A percentile compares a stretch with the other conserved stretches of the same genome.
phyloP scores from a whole-genome alignment of 2,113 vertebrate genomes.

The Dipodomys merriami region DNA sequence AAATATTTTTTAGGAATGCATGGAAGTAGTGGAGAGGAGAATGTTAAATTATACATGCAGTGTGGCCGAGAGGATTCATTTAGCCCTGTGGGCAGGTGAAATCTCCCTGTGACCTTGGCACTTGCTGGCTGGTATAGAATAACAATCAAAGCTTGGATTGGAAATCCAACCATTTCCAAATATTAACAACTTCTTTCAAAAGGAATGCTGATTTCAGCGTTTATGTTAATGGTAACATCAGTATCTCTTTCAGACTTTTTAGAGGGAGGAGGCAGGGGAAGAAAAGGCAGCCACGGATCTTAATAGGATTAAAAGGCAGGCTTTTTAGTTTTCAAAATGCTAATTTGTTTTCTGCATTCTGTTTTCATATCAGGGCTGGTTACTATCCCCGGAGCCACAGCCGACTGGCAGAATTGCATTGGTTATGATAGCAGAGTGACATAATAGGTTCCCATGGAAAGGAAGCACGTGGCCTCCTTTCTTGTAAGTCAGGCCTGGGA shows the following conservation, averaged over 20 bases:
- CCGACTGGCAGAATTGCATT: conserved; percentile 75
- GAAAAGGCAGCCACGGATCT: conserved; percentile 79
- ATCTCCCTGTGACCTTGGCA: conserved; percentile 90
- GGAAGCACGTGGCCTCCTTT: conserved; percentile 49
- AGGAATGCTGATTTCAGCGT: conserved; percentile 90
- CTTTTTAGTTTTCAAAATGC: conserved; percentile 89
- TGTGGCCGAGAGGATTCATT: conserved; percentile 88
- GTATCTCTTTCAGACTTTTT: conserved; percentile 88
- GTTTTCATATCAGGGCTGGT: conserved; percentile 82
- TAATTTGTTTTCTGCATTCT: conserved; percentile 88
- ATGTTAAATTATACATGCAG: conserved; percentile 92
- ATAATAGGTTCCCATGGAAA: conserved; percentile 78
- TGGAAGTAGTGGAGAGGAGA: conserved; percentile 86
- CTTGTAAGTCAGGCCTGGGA: conserved; percentile 35
- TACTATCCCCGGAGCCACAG: conserved; percentile 72
- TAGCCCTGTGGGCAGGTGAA: conserved; percentile 87
- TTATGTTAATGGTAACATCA: conserved; percentile 89
- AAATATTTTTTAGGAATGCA: conserved; percentile 91
- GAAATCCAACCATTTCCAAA: conserved; percentile 90
- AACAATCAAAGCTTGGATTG: conserved; percentile 87
- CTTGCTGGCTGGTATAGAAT: conserved; percentile 87
- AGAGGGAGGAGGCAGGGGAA: conserved; percentile 20
- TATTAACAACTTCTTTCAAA: conserved; percentile 90
- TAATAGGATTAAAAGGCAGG: conserved; percentile 90
- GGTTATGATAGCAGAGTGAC: conserved; percentile 77